Conservation (phyloP, 2,797 vertebrate genomes). For the Protonibea diacanthus region DNA sequence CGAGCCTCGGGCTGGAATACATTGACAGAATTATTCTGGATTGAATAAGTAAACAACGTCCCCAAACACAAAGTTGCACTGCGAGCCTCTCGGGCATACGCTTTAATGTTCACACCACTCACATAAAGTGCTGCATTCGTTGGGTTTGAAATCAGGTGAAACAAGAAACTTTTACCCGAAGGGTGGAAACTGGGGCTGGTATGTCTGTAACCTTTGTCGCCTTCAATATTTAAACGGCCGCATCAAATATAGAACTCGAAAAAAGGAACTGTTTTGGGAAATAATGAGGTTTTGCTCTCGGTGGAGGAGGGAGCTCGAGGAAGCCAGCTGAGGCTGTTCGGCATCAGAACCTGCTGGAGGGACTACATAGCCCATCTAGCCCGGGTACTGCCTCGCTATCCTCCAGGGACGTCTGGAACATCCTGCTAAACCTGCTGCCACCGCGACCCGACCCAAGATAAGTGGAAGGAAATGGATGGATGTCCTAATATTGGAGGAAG, state of each 20-base stretch:
- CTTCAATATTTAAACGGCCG: neutral
- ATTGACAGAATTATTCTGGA: constrained; percentile 70
- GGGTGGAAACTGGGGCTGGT: neutral
- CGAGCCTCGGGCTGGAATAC: constrained; percentile 71
- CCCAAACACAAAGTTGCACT: constrained; percentile 54
- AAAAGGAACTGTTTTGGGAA: neutral
- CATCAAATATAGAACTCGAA: neutral
- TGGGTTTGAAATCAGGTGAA: constrained; percentile 50
- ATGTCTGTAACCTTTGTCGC: neutral
- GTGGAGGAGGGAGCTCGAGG: too few relatives aligned
- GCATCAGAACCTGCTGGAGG: too few relatives aligned
- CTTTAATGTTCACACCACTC: constrained; percentile 63
- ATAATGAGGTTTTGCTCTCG: neutral
- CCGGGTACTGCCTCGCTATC: too few relatives aligned
- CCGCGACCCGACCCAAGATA: too few relatives aligned
- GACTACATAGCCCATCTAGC: too few relatives aligned
- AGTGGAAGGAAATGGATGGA: too few relatives aligned
- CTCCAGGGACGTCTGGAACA: too few relatives aligned
- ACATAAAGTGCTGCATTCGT: constrained; percentile 55
- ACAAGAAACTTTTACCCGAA: neutral
- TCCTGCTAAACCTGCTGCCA: too few relatives aligned
- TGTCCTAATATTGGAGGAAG: too few relatives aligned
- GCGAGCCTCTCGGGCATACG: constrained; percentile 43
- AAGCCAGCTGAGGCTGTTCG: too few relatives aligned
- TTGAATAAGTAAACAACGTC: constrained; percentile 78